Conservation (phyloP, 2,888 invertebrate genomes). For the Drosophila anceps region DNA sequence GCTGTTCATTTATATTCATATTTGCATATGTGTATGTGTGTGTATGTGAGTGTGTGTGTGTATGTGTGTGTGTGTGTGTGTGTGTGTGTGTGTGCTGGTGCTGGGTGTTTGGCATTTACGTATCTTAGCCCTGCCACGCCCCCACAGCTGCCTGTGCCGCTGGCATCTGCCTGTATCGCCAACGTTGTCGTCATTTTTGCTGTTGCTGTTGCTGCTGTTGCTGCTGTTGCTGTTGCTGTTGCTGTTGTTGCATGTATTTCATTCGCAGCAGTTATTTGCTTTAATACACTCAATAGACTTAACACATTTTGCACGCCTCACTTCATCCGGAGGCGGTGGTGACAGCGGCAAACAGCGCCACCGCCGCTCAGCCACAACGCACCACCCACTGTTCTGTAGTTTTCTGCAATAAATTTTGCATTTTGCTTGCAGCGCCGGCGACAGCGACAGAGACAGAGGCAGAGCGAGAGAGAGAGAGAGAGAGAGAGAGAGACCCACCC, state of each 20-base stretch:
- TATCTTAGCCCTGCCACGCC: constrained; percentile 47
- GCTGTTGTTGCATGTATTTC: constrained; percentile 68
- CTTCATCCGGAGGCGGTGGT: constrained; percentile 47
- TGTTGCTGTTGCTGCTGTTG: neutral
- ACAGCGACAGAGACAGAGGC: constrained; percentile 20
- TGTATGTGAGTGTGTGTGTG: constrained; percentile 18
- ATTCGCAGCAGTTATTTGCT: constrained; percentile 79
- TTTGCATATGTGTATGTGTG: constrained; percentile 60
- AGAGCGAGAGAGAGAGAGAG: neutral
- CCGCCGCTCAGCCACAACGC: constrained; percentile 11
- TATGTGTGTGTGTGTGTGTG: too few species aligned
- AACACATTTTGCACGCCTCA: constrained; percentile 76
- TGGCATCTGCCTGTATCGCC: constrained; percentile 50
- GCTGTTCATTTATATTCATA: constrained; percentile 79
- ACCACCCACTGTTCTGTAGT: constrained; percentile 64
- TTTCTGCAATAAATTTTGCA: constrained; percentile 79
- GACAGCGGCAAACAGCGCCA: constrained; percentile 8
- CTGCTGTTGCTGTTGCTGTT: constrained; percentile 26
- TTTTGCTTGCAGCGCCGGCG: constrained; percentile 68
- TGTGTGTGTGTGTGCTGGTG: constrained; percentile 16
- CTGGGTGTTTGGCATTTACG: constrained; percentile 59
- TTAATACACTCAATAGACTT: constrained; percentile 80
- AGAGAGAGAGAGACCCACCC: neutral
- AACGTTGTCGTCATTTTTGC: constrained; percentile 18
- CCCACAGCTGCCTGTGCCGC: constrained; percentile 7